These are phyloP conservation scores for Toxotes jaculatrix DNA, from an alignment of 2,113 vertebrate genomes.

Conservation along the genomic window DNA sequence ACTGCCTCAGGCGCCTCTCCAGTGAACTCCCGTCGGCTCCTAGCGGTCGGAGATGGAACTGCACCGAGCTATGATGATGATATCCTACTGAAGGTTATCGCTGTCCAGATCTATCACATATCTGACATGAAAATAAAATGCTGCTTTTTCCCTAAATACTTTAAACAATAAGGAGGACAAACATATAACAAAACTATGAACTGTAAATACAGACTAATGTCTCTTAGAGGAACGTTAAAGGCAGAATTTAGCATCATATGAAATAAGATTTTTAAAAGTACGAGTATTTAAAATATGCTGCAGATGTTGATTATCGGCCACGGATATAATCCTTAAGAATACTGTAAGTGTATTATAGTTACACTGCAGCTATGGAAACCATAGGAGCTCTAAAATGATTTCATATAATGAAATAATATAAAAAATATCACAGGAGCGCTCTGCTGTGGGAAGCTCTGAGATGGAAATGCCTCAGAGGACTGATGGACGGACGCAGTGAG, in stretches of 20 bases:
- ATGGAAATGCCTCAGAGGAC: conserved; percentile 35
- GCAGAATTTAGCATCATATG: background rate
- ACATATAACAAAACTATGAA: background rate
- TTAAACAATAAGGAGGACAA: background rate
- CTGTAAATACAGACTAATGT: accelerated
- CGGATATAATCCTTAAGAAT: background rate
- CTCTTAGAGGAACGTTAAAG: background rate
- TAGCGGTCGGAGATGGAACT: conserved; percentile 68
- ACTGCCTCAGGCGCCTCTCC: conserved; percentile 47
- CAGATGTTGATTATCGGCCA: background rate
- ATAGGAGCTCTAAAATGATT: too few species aligned
- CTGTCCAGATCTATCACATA: background rate
- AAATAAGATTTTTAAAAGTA: background rate
- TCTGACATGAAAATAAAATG: background rate
- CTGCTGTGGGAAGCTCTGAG: background rate
- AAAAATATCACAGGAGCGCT: too few species aligned
- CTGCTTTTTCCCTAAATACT: background rate
- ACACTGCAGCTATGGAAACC: background rate
- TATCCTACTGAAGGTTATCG: background rate
- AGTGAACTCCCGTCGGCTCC: conserved; percentile 78
- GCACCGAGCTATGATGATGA: conserved; percentile 25
- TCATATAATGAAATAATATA: too few species aligned
- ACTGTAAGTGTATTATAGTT: background rate
- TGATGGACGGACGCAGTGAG: conserved; percentile 71
- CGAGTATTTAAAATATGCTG: background rate